Base-by-base conservation (phyloP, 2,113 vertebrate species). In the Hippocampus mohnikei region DNA sequence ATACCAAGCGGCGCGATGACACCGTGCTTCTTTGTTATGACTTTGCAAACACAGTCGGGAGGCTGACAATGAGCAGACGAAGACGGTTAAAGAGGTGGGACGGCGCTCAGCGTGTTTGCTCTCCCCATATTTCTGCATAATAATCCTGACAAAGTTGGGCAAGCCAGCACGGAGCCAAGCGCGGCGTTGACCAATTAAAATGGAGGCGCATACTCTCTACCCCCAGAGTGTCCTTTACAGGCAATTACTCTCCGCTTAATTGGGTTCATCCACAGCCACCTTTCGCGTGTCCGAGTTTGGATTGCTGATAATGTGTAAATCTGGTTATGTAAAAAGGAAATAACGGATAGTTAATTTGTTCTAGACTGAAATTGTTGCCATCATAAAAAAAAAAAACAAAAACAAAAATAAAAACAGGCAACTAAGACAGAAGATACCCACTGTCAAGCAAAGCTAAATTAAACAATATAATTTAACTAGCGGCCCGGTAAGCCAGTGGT, bases 211-310 rank as follows among this genome's bases (percentile, higher is more conserved):
- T 9, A 7, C 63, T 46, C 63, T 65, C 27, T 65, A 65, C 63
- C 63, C 46, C 63, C 42, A 46, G 63, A 65, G 63, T 65, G 63
- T 65, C 63, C 63, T 65, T 65, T 65, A 65, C 63, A 65, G 63
- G 63, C 63, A 65, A 65, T 65, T 65, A 65, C 63, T 65, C 63
- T 46, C 63, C 23, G 63, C 63, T 65, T 65, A 65, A 65, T 65
- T 65, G 63, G 63, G 63, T 65, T 65, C 63, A 65, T 46, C 42
- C 23, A 42, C 42, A 44, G 23, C n/a, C 42, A 65, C 63, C 63
- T 46, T 25, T 23, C 37, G 23, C 63, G 18, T 42, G 62, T 42
- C 62, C n/a, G 40, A 46, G 63, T 65, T 42, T 46, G 41, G 42
- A 27, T 65, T 46, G 42, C 41, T 46, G 63, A 46, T 65, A 18